These are phyloP conservation scores for Himantopus leucocephalus DNA, from an alignment of 2,113 vertebrate species.

Conservation along the genomic window DNA sequence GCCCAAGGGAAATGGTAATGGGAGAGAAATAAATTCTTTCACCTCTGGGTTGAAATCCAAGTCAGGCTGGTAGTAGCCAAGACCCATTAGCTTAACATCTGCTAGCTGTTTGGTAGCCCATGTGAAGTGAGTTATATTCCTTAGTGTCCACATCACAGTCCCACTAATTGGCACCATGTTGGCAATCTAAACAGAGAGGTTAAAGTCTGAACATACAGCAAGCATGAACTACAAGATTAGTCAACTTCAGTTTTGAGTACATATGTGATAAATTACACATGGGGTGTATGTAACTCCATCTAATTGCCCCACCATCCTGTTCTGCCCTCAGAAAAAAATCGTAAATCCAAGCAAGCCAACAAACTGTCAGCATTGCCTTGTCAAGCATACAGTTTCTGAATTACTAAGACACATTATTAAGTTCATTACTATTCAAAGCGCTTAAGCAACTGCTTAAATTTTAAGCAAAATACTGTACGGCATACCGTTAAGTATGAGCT, in stretches of 20 bases:
- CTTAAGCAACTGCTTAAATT: not conserved
- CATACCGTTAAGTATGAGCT: not conserved
- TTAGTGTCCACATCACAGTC: constrained; percentile 5
- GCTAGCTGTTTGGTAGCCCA: constrained; percentile 42
- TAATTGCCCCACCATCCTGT: constrained; percentile 10
- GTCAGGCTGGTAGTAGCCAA: constrained; percentile 48
- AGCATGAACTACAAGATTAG: not conserved
- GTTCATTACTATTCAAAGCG: not conserved
- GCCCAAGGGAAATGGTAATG: constrained; percentile 25
- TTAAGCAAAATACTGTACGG: not conserved
- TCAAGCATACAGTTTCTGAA: not conserved
- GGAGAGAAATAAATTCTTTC: constrained; percentile 40
- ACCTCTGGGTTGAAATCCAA: constrained; percentile 57
- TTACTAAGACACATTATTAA: not conserved
- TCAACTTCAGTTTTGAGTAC: not conserved
- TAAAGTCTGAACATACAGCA: constrained; percentile 8
- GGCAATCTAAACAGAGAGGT: constrained; percentile 52
- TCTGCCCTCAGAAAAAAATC: not conserved
- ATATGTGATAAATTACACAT: constrained; percentile 17
- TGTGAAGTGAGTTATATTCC: constrained; percentile 12
- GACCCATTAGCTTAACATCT: constrained; percentile 50
- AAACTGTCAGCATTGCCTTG: not conserved
- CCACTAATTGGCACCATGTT: constrained; percentile 51
- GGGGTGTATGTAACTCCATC: not conserved
- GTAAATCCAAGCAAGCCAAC: not conserved